Base-by-base conservation (phyloP, 1,140 invertebrate species). In the Lepidurus arcticus region DNA sequence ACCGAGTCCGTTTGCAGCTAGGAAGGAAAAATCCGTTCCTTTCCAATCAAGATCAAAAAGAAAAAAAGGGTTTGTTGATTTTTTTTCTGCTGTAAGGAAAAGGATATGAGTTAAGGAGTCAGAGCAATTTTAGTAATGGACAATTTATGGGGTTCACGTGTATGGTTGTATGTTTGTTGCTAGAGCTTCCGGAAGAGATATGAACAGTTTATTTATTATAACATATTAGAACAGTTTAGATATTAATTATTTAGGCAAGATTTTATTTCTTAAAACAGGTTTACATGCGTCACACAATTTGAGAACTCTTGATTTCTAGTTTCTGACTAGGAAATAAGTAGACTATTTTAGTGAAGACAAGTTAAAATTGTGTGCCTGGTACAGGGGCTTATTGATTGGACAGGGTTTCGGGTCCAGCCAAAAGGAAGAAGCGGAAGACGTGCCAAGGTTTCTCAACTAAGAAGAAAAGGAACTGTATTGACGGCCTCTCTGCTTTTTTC, bases 51-150 rank as follows among this genome's bases (percentile, higher is more conserved):
- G 34, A 34, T 34, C 34, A 34, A 4, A 34, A 34, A 34, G 34
- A 34, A 34, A 34, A 34, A 34, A 34, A 1, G 4, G 34, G 34
- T 34, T 34, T 34, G 34, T 34, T 34, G 34, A 34, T 34, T 4
- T 34, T 34, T 34, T 34, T 34, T 34, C 34, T 34, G 34, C 2
- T 13, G 8, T 65, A 65, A 65, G 53, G 53, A 65, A 65, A 65
- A 65, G 53, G n/a, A 65, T n/a, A 8, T n/a, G 53, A 65, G 21
- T 13, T 65, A 16, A 65, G 21, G 21, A 16, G 13, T n/a, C 16
- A 65, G 53, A 65, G 53, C 53, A 65, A 65, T 65, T 65, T 65
- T 16, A 21, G 53, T 65, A 65, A 65, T 65, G 53, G 53, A 65
- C 53, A 1, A 21, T 65, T 65, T 65, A 65, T 16, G 21, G 53